These are phyloP conservation scores for Solenopsis fugax DNA, from an alignment of 1,140 invertebrate genomes.

Conservation along the genomic window DNA sequence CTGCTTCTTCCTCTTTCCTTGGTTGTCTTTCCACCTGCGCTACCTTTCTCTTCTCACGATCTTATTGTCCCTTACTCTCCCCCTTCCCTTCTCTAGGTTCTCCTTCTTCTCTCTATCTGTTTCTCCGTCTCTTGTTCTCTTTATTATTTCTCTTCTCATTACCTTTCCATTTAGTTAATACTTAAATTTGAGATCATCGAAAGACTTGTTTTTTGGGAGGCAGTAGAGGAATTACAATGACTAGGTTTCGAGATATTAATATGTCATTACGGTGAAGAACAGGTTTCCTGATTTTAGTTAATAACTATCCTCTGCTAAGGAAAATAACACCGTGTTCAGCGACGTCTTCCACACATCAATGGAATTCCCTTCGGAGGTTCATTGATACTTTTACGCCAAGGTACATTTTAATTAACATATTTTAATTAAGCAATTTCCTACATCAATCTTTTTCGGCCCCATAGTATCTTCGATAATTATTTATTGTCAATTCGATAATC, in stretches of 20 bases:
- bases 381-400: background rate
- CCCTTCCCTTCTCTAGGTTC: background rate
- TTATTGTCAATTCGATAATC: background rate
- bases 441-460: background rate
- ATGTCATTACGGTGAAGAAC: slow-evolving; percentile 45
- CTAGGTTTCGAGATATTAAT: slow-evolving; percentile 51
- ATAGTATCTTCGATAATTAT: background rate
- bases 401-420: background rate
- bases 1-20: background rate
- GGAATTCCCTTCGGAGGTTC: slow-evolving; percentile 29
- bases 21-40: slow-evolving; percentile 26
- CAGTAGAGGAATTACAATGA: slow-evolving; percentile 66
- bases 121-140: background rate
- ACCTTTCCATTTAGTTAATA: slow-evolving; percentile 19
- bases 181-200: slow-evolving; percentile 37
- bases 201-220: slow-evolving; percentile 29
- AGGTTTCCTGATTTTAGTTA: slow-evolving; percentile 63
- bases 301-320: slow-evolving; percentile 17
- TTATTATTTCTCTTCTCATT: slow-evolving; percentile 35
- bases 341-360: slow-evolving; percentile 40
- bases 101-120: background rate
- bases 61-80: slow-evolving; percentile 38
- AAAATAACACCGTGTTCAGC: slow-evolving; percentile 9
- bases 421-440: slow-evolving; percentile 8
- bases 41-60: slow-evolving; percentile 43